These are phyloP conservation scores for Sciaenops ocellatus DNA, from an alignment of 2,797 vertebrate genomes.

Conservation along the genomic window DNA sequence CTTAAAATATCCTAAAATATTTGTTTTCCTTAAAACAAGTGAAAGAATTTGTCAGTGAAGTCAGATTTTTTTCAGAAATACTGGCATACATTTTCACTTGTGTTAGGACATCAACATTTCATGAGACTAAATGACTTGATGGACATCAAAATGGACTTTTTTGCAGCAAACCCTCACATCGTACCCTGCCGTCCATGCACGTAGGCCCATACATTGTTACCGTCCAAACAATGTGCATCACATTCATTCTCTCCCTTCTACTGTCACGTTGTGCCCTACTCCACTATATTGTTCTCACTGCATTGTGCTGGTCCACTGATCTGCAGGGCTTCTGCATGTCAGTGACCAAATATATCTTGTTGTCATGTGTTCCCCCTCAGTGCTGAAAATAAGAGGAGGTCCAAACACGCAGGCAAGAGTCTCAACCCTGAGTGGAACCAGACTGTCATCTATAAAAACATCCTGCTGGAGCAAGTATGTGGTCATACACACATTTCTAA, in stretches of 20 bases:
- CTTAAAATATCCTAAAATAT: not conserved
- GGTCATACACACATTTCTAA: not conserved
- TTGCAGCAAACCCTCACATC: conserved; percentile 71
- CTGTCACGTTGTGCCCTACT: conserved; percentile 55
- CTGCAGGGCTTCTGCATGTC: conserved; percentile 6
- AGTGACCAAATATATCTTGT: conserved; percentile 42
- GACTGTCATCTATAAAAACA: conserved; percentile 99
- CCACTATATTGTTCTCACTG: conserved; percentile 42
- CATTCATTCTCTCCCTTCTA: conserved; percentile 61
- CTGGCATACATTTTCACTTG: conserved; percentile 23
- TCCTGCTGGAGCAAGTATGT: conserved; percentile 95
- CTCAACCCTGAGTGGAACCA: conserved; percentile 99
- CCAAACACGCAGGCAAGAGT: conserved; percentile 95
- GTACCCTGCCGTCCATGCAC: conserved; percentile 66
- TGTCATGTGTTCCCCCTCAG: conserved; percentile 81
- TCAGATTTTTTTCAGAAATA: not conserved
- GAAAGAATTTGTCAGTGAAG: conserved; percentile 4
- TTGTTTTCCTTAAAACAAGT: conserved; percentile 27
- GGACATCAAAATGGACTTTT: conserved; percentile 73
- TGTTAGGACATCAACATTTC: conserved; percentile 6
- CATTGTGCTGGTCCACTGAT: conserved; percentile 50
- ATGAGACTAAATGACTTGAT: conserved; percentile 55
- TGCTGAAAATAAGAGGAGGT: conserved; percentile 96
- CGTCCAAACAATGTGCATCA: conserved; percentile 69
- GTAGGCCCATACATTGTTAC: conserved; percentile 65